Percentiles rank a stretch among this genome's conserved stretches.
Evolutionary conservation across 2,113 vertebrate species (phyloP).

Genomic region (Brachirus orientalis): DNA sequence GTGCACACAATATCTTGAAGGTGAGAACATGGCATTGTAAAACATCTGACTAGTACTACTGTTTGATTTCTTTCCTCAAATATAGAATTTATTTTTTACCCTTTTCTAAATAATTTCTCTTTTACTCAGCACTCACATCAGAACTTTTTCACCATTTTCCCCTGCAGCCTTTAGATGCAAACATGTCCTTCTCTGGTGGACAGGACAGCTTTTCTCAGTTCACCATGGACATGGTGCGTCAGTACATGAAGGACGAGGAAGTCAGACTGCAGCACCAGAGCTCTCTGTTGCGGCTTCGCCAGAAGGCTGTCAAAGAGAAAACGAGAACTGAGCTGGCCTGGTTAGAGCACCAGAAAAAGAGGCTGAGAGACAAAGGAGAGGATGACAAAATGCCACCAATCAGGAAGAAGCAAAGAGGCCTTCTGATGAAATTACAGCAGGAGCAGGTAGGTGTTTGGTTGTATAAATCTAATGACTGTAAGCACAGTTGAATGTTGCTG

Average conservation of each 20-base stretch:
- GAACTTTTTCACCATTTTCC: not conserved
- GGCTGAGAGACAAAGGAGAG: constrained; percentile 95
- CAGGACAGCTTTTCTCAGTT: constrained; percentile 96
- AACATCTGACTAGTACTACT: not conserved
- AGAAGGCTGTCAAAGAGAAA: constrained; percentile 97
- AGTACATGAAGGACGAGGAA: constrained; percentile 98
- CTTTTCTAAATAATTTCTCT: not conserved
- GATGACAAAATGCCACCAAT: constrained; percentile 99
- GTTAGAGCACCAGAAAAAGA: constrained; percentile 96
- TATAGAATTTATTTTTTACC: not conserved
- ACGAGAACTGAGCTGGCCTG: constrained; percentile 94
- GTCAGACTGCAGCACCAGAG: constrained; percentile 94
- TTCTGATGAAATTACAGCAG: constrained; percentile 92
- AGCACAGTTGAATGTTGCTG: not conserved
- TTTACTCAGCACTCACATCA: not conserved
- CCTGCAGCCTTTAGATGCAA: constrained; percentile 77
- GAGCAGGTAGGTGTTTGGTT: constrained; percentile 93
- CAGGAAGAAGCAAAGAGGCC: constrained; percentile 92
- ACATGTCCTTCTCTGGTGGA: constrained; percentile 90
- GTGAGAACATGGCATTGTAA: constrained; percentile 57
- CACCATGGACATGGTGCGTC: constrained; percentile 98
- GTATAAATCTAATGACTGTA: not conserved
- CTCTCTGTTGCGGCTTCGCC: constrained; percentile 90
- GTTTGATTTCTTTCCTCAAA: not conserved
- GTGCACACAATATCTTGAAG: constrained; percentile 77